Base-by-base conservation (phyloP, 2,113 vertebrate genomes). In the Lichenostomus cassidix region DNA sequence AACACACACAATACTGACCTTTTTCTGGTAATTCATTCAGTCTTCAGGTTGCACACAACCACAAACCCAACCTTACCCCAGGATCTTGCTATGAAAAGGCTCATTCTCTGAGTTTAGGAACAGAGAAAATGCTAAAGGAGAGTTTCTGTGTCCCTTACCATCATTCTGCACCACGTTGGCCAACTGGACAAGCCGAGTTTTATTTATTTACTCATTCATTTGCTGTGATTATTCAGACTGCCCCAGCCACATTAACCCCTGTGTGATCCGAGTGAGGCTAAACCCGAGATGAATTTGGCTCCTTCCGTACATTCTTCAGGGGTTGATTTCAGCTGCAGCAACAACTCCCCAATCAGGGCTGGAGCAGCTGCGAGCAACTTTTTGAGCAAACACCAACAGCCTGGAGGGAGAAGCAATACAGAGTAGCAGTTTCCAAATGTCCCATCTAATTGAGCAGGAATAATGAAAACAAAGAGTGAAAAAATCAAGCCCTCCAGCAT, bases 371-470 rank as follows among this genome's bases (percentile, higher is more conserved):
- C 7, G 56, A 47, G 68, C 65, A 91, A 28, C 74, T 64, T 85
- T 19, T 24, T 28, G 60, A 82, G 93, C 93, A 77, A 94, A 67
- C 92, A 88, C 47, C 33, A 7, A 62, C 69, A 92, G 96, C 95
- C 96, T 2, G 87, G 67, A 91, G 95, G 94, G 58, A 90, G 83
- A 83, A 59, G 85, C 95, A 92, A 91, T 62, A 91, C 68, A 90
- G 82, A 96, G 93, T 94, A 83, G 92, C 93, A 69, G 71, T 89
- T 90, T 95, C 95, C 95, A 55, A 93, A 76, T 9, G 93, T 88
- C 89, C 96, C 85, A 67, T 93, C 93, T 96, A 97, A 96, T 96
- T 95, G 94, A 96, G 96, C 94, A 96, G 88, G 94, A 90, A 78
- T 90, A 96, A 96, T 86, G 82, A 68, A 93, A 94, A 94, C 42